Base-by-base conservation (phyloP, 37 sponge, comb jelly and placozoan species). In the Mnemiopsis leidyi region DNA sequence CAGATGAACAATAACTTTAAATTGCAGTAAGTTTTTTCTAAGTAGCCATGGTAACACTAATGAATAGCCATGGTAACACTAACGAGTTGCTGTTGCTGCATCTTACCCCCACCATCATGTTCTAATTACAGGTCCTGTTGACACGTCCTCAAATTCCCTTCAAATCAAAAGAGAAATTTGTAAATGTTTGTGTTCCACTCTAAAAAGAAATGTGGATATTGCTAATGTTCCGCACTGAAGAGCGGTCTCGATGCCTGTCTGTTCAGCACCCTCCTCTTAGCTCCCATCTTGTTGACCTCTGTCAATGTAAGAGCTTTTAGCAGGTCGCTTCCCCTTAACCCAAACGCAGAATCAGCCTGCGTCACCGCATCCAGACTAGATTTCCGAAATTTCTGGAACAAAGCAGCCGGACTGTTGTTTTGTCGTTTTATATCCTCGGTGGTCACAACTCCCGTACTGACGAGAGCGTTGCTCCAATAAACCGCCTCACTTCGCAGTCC, bases 301-400 rank as follows among this genome's bases (percentile, higher is more conserved):
- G 36, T 34, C 79, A 77, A 32, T 34, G 79, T 77, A 18, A 77
- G 79, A 20, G 79, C 79, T 32, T 77, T 77, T 20, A 77, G 79
- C 35, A 77, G 35, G 79, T 32, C 32, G 18, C 79, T 77, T 32
- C 79, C 79, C 24, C 73, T 5, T 25, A 21, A 21, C 73, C 73
- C 73, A 34, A 13, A 13, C 21, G 36, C 79, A 23, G 30, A 71
- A 25, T 71, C 73, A 3, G 30, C n/a, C 20, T 9, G 32, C 3
- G 35, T 32, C 1, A 18, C 16, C 18, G 26, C 32, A 32, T 77
- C 79, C 35, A 77, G 36, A 77, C 79, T 77, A 20, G 35, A 32
- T 34, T 77, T 77, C 35, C 79, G 34, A 16, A 77, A 34, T 32
- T 77, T 77, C 79, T 77, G 79, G 79, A 77, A 34, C 18, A 77